Evolutionary conservation across 2,888 invertebrate species (phyloP), one percentile per base, ranked within the genome.

Genomic region (Acronicta alni): DNA sequence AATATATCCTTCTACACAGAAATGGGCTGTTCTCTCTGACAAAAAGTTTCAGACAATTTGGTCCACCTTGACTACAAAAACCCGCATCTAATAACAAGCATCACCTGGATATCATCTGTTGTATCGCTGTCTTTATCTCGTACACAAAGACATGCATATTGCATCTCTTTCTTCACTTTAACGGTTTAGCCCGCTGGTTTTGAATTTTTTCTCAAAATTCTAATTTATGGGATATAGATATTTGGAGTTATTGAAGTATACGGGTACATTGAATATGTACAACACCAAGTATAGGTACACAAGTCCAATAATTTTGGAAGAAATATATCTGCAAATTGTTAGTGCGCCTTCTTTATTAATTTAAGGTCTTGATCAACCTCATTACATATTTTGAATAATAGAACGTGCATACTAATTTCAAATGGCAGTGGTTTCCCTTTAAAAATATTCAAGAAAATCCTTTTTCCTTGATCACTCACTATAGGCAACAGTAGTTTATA

Each of bases 61-160:
- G n/a, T 30, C 37, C 66, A 70, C 68, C 56, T 70, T 70, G 56
- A n/a, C 10, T 20, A 57, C 38, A 57, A 66, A 68, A 57, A 52
- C 57, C 39, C 57, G 43, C 52, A 57, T 64, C 35, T 64, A 58
- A 62, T 55, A 65, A 51, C 47, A 60, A 49, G 41, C 55, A 55
- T 66, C 75, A 75, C 70, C 69, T 75, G 71, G 57, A 46, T 39
- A 44, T 52, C 55, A 74, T 72, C 77, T 76, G 75, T 60, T 71
- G n/a, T 58, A 52, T 51, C 1, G 0, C 17, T 20, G 7, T 72
- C 64, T 38, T 54, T 53, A 9, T 76, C 48, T 51, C 0, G 1
- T 47, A 35, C 16, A 56, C 2, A 51, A 17, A 47, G 17, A 30
- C 16, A 0, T 18, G 30, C 0, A 74, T 67, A 53, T 64, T 12